Evolutionary conservation across 1,140 invertebrate genomes (phyloP).

Genomic region (Drosophila trapezifrons): DNA sequence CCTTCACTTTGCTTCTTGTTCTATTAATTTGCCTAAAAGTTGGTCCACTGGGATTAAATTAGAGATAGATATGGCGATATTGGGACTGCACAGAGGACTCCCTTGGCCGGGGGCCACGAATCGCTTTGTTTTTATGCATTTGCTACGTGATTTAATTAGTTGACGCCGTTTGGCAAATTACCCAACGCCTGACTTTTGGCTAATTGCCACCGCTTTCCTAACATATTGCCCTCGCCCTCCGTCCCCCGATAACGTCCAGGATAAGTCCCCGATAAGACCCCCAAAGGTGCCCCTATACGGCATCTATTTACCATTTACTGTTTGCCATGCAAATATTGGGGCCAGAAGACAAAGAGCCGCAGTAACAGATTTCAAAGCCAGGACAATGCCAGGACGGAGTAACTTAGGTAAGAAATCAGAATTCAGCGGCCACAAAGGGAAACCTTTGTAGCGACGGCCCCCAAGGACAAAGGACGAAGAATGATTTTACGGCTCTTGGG

Average conservation of each 20-base stretch:
- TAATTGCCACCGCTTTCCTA: constrained; percentile 68
- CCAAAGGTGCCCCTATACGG: constrained; percentile 1
- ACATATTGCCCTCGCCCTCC: constrained; percentile 54
- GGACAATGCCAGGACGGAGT: constrained; percentile 23
- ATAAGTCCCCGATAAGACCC: constrained; percentile 8
- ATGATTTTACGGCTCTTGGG: constrained; percentile 41
- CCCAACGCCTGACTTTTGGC: constrained; percentile 54
- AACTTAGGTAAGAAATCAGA: constrained; percentile 64
- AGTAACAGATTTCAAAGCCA: constrained; percentile 34
- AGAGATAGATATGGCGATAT: constrained; percentile 6
- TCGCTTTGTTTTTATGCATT: constrained; percentile 73
- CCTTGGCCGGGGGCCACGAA: constrained; percentile 18
- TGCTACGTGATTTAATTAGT: constrained; percentile 82
- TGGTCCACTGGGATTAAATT: constrained; percentile 29
- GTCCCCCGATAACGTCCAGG: constrained; percentile 1
- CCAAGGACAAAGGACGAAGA: constrained; percentile 5
- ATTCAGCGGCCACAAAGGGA: constrained; percentile 14
- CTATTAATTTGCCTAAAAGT: constrained; percentile 74
- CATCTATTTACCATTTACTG: constrained; percentile 31
- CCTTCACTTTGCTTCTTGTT: constrained; percentile 29
- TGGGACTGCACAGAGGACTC: not conserved
- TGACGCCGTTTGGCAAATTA: constrained; percentile 58
- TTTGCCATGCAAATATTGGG: constrained; percentile 35
- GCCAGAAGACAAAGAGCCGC: constrained; percentile 20
- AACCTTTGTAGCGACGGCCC: constrained; percentile 2